Percentiles rank a stretch among this genome's conserved stretches.
Evolutionary conservation across 1,140 invertebrate species (phyloP).

Genomic region (Polypedilum pembai): DNA sequence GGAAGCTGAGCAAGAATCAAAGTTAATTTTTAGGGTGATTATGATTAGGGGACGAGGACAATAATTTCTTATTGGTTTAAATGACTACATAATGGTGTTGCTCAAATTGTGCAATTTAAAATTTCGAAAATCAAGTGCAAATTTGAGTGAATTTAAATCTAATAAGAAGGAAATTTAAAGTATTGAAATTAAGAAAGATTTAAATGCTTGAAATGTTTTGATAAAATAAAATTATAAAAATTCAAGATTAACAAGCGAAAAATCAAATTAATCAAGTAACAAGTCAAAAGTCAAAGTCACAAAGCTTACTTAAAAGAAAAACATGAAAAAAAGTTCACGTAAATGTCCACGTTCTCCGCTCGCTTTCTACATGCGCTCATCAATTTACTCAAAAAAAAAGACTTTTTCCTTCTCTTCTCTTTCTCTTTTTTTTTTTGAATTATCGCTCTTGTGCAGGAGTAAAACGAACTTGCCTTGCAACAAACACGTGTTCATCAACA

Average conservation of each 20-base stretch:
- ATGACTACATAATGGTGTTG: neutral
- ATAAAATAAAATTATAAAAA: no score
- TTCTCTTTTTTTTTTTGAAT: neutral
- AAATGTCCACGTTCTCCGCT: conserved; percentile 24
- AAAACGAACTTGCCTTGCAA: neutral
- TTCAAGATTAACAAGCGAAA: no score
- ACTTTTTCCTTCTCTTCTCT: neutral
- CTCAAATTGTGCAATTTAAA: neutral
- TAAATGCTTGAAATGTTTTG: no score
- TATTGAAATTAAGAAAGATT: no score
- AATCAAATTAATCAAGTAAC: neutral
- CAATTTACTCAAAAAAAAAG: neutral
- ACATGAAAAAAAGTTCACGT: neutral
- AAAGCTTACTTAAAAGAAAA: conserved; percentile 2
- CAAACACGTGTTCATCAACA: conserved; percentile 16
- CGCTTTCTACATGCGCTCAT: conserved; percentile 13
- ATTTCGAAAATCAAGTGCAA: conserved; percentile 5
- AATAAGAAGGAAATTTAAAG: neutral
- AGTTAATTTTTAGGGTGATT: neutral
- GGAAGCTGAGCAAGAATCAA: no score
- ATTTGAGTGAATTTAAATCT: neutral
- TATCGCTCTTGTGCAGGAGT: neutral
- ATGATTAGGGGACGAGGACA: neutral
- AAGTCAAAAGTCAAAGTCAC: conserved; percentile 22
- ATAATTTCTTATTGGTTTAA: neutral